Base-by-base conservation (phyloP, 2,113 vertebrate species). In the Myotis yumanensis region DNA sequence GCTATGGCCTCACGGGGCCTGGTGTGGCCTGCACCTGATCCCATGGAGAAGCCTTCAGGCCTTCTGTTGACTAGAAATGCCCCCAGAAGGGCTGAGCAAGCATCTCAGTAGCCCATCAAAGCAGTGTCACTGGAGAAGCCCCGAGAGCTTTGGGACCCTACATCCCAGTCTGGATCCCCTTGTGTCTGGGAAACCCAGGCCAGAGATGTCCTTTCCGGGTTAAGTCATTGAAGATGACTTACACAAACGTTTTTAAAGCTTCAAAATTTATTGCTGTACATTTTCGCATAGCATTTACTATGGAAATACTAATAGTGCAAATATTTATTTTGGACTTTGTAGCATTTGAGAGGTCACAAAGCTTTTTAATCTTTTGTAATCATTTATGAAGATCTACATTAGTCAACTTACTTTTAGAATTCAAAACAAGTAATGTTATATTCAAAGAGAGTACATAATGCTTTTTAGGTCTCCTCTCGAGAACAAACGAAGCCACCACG, bases 261-360 rank as follows among this genome's bases (percentile, higher is more conserved):
- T 96, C 46, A 95, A 96, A 96, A 94, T 97, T 97, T 97, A 97
- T 96, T 97, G 95, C 97, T 96, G 77, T 96, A 94, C 85, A 96
- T 90, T 92, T 97, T 90, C 90, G 76, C 93, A 94, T 96, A 96
- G 96, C 95, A 93, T 96, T 82, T 68, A 94, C 96, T 96, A 96
- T 96, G 96, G 95, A 96, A 97, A 96, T 89, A 96, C 89, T 95
- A 93, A 93, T 93, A 97, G 96, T 97, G 97, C 95, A 96, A 97
- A 97, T 96, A 96, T 66, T 96, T 86, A 92, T 89, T 96, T 84
- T 92, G 95, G 88, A 89, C 37, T 95, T 87, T 12, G 73, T 95
- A 95, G 95, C 96, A 95, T 89, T 89, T 94, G 93, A 96, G 75
- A 92, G 68, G 90, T 93, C 92, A 96, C 96, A 97, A 97, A 96